Percentiles rank a stretch among this genome's conserved stretches.
Evolutionary conservation across 2,797 vertebrate species (phyloP).

Genomic region (Pseudopleuronectes americanus): DNA sequence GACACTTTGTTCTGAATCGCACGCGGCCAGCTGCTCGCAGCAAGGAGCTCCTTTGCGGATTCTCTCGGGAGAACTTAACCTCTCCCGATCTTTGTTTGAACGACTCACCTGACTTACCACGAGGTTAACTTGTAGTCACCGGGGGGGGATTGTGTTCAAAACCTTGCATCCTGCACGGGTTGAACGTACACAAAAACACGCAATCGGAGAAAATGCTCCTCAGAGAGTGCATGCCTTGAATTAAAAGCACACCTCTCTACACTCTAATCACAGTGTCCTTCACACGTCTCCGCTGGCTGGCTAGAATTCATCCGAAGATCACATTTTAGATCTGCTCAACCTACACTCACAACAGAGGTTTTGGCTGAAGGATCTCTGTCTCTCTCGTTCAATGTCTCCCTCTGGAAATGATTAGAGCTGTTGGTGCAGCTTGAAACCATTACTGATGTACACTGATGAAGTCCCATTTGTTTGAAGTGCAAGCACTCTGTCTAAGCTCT

Average conservation of each 20-base stretch:
- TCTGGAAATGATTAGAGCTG: conserved; percentile 89
- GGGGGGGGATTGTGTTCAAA: conserved; percentile 18
- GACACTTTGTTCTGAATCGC: conserved; percentile 43
- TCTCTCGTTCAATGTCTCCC: conserved; percentile 51
- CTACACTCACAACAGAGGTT: conserved; percentile 47
- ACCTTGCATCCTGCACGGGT: conserved; percentile 13
- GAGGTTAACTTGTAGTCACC: conserved; percentile 14
- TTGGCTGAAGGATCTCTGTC: conserved; percentile 21
- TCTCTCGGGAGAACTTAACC: conserved; percentile 19
- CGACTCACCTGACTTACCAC: conserved; percentile 28
- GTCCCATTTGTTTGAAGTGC: conserved; percentile 88
- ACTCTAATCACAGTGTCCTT: conserved; percentile 20
- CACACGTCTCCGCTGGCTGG: conserved; percentile 21
- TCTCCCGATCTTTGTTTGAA: conserved; percentile 43
- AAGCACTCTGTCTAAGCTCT: conserved; percentile 68
- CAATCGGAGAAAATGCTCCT: not conserved
- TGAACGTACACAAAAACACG: conserved; percentile 6
- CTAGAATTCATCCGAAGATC: conserved; percentile 21
- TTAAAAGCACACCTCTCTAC: conserved; percentile 2
- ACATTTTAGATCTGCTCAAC: conserved; percentile 41
- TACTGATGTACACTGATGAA: conserved; percentile 90
- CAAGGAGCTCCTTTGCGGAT: conserved; percentile 16
- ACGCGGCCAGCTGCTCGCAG: conserved; percentile 31
- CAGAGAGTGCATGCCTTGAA: not conserved
- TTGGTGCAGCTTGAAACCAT: conserved; percentile 87